Percentiles rank a stretch among this genome's conserved stretches.
Conservation (phyloP, 2,888 invertebrate species). For the Flabesymbios commensalis region DNA sequence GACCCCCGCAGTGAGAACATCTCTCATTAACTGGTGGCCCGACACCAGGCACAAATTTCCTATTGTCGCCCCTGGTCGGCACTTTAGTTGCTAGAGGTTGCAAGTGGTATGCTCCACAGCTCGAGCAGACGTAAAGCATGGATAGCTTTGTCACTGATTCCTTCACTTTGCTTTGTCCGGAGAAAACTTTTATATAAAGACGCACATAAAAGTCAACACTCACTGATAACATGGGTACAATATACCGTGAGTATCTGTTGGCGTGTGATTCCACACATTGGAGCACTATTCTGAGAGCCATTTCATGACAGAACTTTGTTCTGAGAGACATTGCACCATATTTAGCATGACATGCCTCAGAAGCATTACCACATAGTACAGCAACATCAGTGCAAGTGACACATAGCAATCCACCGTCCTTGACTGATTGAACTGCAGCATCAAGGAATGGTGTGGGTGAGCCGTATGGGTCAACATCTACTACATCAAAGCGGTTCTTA, state of each 20-base stretch:
- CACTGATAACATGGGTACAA: slow-evolving; percentile 85
- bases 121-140: slow-evolving; percentile 85
- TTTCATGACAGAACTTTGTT: slow-evolving; percentile 81
- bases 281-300: slow-evolving; percentile 91
- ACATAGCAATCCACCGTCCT: slow-evolving; percentile 77
- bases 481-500: slow-evolving; percentile 77
- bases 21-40: slow-evolving; percentile 71
- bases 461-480: slow-evolving; percentile 98
- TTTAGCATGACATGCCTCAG: slow-evolving; percentile 90
- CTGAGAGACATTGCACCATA: slow-evolving; percentile 89
- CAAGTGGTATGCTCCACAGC: slow-evolving; percentile 80
- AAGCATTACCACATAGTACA: slow-evolving; percentile 90
- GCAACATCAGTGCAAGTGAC: slow-evolving; percentile 97
- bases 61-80: slow-evolving; percentile 46
- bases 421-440: slow-evolving; percentile 56
- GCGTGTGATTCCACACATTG: slow-evolving; percentile 90
- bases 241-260: slow-evolving; percentile 88
- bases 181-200: slow-evolving; percentile 83
- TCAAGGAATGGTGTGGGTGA: slow-evolving; percentile 86
- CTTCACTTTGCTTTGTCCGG: slow-evolving; percentile 84
- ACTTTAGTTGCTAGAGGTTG: slow-evolving; percentile 72
- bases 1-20: slow-evolving; percentile 68
- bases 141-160: slow-evolving; percentile 76
- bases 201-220: slow-evolving; percentile 96
- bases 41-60: slow-evolving; percentile 72